Evolutionary conservation across 2,888 invertebrate species (phyloP).

Genomic region (Psylliodes chrysocephalus): DNA sequence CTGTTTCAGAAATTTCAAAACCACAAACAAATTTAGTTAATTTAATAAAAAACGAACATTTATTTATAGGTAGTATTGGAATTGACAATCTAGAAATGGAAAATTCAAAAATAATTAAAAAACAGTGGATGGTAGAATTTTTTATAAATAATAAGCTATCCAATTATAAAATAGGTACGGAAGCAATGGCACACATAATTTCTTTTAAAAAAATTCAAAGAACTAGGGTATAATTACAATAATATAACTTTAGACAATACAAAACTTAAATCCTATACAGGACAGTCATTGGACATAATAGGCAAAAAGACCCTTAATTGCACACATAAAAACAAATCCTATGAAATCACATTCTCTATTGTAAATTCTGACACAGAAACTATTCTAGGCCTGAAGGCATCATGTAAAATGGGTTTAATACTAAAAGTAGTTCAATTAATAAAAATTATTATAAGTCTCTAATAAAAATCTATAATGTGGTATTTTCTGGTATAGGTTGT

Average conservation of each 20-base stretch:
- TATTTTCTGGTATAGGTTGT: too few species aligned
- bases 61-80: background rate
- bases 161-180: slow-evolving; percentile 4
- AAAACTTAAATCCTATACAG: slow-evolving; percentile 32
- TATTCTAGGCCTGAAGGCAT: slow-evolving; percentile 19
- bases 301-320: slow-evolving; percentile 30
- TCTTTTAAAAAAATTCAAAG: background rate
- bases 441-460: too few species aligned
- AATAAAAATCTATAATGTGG: too few species aligned
- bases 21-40: background rate
- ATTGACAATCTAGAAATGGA: too few species aligned
- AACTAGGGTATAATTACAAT: background rate
- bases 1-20: background rate
- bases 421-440: too few species aligned
- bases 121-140: too few species aligned
- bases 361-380: slow-evolving; percentile 18
- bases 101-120: too few species aligned
- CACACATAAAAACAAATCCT: slow-evolving; percentile 15
- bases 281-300: slow-evolving; percentile 27
- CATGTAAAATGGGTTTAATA: slow-evolving; percentile 22
- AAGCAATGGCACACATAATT: background rate
- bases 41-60: background rate
- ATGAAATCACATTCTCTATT: slow-evolving; percentile 30
- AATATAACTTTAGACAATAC: too few species aligned
- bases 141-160: too few species aligned